These are phyloP conservation scores for Physella acuta DNA, from an alignment of 1,140 invertebrate species.

Conservation along the genomic window DNA sequence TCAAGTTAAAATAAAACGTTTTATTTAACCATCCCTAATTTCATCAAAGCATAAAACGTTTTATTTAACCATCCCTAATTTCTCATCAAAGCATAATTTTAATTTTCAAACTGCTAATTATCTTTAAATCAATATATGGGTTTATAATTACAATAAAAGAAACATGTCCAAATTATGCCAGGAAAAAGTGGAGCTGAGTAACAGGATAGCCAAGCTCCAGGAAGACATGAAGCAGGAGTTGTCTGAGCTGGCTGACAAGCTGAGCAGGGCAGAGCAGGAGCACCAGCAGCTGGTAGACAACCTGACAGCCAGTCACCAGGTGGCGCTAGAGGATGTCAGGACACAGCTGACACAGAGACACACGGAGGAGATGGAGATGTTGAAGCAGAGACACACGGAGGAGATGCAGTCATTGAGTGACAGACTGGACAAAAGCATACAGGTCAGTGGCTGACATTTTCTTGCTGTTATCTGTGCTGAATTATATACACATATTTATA, in stretches of 20 bases:
- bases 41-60: too few relatives aligned
- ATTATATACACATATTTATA: too few relatives aligned
- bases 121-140: background rate
- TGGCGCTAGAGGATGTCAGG: slow-evolving; percentile 30
- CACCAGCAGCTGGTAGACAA: slow-evolving; percentile 19
- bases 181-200: slow-evolving; percentile 41
- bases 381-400: slow-evolving; percentile 39
- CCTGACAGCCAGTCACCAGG: slow-evolving; percentile 6
- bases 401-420: slow-evolving; percentile 36
- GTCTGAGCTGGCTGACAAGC: slow-evolving; percentile 31
- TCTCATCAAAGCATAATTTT: too few relatives aligned
- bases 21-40: too few relatives aligned
- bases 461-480: too few relatives aligned
- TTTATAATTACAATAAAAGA: background rate
- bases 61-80: too few relatives aligned
- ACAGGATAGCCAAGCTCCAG: slow-evolving; percentile 32
- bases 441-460: too few relatives aligned
- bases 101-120: background rate
- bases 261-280: slow-evolving; percentile 2
- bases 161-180: slow-evolving; percentile 13
- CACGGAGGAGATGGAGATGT: slow-evolving; percentile 34
- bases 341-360: slow-evolving; percentile 2
- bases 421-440: slow-evolving; percentile 41
- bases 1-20: too few relatives aligned
- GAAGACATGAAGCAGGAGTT: slow-evolving; percentile 33